Conservation (phyloP, 1,140 invertebrate species). For the Diuraphis noxia region DNA sequence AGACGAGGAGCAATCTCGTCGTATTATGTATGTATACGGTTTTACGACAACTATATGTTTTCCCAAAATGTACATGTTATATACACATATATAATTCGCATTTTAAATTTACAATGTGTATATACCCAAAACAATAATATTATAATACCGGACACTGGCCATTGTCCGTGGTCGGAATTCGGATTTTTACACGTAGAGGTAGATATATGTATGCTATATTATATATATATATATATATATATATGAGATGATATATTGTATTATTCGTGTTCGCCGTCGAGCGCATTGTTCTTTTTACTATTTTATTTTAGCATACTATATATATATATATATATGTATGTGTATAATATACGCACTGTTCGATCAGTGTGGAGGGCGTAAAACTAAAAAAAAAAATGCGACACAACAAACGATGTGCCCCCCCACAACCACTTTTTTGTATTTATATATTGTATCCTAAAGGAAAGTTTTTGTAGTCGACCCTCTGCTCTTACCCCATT, state of each 20-base stretch:
- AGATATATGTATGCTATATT: neutral
- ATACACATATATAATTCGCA: neutral
- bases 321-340: neutral
- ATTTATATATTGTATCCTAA: constrained; percentile 25
- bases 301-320: neutral
- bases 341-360: neutral
- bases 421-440: neutral
- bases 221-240: neutral
- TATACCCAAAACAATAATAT: constrained; percentile 5
- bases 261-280: neutral
- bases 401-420: constrained; percentile 36
- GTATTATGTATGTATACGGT: neutral
- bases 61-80: neutral
- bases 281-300: constrained; percentile 16
- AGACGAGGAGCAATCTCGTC: neutral
- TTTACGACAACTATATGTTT: constrained; percentile 2
- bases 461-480: constrained; percentile 26
- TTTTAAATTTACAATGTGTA: neutral
- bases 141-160: neutral
- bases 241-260: neutral
- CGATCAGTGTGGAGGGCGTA: constrained; percentile 4
- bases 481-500: neutral
- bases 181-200: neutral
- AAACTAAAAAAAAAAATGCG: constrained; percentile 19
- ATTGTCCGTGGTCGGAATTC: neutral